Evolutionary conservation across 2,797 vertebrate species (phyloP), one percentile per base, ranked within the genome.

Genomic region (Enteromius mattozi): DNA sequence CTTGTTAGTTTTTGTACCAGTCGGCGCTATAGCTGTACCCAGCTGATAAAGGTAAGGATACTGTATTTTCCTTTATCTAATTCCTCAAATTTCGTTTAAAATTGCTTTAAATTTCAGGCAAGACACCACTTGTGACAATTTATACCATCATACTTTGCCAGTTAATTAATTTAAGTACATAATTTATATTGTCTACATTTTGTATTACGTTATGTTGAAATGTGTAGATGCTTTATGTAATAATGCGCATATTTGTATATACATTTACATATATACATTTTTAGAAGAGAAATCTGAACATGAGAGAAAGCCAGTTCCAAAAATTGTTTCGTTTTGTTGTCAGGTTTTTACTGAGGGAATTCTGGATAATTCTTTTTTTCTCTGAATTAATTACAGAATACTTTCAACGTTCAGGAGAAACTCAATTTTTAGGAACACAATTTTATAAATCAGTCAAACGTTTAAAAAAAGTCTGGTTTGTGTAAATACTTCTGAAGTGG

Each of bases 1-100:
- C 14, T 27, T 1, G 13, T 51, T 82, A 82, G 59, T 51, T 40
- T 27, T 40, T 42, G 21, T 74, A 35, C 30, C 56, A 66, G 30
- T 49, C 71, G 27, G 30, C 21, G 42, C 13, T 74, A 74, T 35
- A 49, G 56, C 54, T 49, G 8, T 51, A 40, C 45, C 21, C 42
- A 35, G 21, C 47, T 66, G 3, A 27, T 37, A 75, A 75, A 82
- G 81, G 81, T 82, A 82, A 75, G 71, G 59, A 19, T 27, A 1
- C 33, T 59, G 2, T 56, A 5, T 51, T 70, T 54, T 4, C 51
- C 5, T 78, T 33, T 45, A 27, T 45, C 16, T 49, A n/a, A 35
- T 35, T n/a, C 35, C 9, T 3, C 3, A 14, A 14, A 47, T 33
- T 61, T 35, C 2, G 19, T 59, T 77, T 77, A 59, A 4, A 17